phyloP scores from a whole-genome alignment of 2,113 vertebrate species.

The Cisticola juncidis region DNA sequence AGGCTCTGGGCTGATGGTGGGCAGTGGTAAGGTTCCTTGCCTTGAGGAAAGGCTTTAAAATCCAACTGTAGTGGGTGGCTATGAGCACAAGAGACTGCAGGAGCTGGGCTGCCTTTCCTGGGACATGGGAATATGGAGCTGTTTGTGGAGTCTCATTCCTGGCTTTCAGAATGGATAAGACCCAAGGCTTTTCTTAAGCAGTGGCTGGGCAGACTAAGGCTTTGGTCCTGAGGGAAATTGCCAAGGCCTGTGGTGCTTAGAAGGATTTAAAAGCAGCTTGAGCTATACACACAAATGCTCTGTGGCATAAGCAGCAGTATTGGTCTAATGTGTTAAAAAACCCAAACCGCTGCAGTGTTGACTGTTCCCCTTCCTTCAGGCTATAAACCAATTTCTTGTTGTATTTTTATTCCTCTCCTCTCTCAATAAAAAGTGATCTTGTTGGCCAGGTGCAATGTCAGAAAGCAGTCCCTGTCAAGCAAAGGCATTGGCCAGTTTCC shows the following conservation, averaged over 20 bases:
- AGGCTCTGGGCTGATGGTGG: neutral
- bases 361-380: neutral
- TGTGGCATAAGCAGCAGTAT: neutral
- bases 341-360: neutral
- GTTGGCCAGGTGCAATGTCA: conserved; percentile 30
- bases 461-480: neutral
- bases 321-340: neutral
- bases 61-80: accelerated
- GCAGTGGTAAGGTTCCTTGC: neutral
- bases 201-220: neutral
- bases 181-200: neutral
- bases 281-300: neutral
- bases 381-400: conserved; percentile 18
- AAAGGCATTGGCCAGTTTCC: conserved; percentile 15
- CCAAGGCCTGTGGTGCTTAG: accelerated
- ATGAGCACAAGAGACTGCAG: neutral
- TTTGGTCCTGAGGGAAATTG: neutral
- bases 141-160: accelerated
- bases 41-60: neutral
- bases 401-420: neutral
- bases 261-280: neutral
- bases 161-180: neutral
- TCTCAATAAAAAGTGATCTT: neutral
- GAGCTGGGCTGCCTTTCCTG: neutral
- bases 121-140: neutral